Base-by-base conservation (phyloP, 2,113 vertebrate species). In the Clarias magur region DNA sequence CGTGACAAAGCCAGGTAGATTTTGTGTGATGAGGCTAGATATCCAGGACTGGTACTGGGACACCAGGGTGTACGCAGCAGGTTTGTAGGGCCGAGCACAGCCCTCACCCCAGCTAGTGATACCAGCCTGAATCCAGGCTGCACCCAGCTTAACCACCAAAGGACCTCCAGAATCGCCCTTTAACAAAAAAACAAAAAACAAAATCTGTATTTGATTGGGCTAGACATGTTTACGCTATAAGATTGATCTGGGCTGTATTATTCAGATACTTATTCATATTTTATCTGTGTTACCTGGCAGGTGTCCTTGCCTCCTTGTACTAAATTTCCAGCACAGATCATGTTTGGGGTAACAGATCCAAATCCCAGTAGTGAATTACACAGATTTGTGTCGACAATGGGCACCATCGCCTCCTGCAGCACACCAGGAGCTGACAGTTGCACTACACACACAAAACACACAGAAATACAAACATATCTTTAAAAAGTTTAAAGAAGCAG, bases 91-190 rank as follows among this genome's bases (percentile, higher is more conserved):
- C 34, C 42, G 4, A 7, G 42, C 42, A 42, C 42, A 42, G 42
- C 42, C 42, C 42, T 42, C 42, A 42, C 42, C 42, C 42, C 42
- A 42, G 6, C 42, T 42, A 3, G 42, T 42, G 42, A 42, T 42
- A 42, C 42, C 42, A 7, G 42, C 42, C 42, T 42, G 42, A 42
- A 42, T 42, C 89, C 89, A 89, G 70, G 75, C 42, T 72, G 72
- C 4, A 75, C 86, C 81, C 54, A 57, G n/a, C 65, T 59, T 82
- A 70, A 3, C 57, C 73, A 89, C 89, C 86, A 89, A 17, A 8
- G 89, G 86, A 30, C 89, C 89, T 7, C 89, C 89, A 65, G 86
- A 86, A 25, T 89, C 89, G 0, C 80, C 84, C 86, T 89, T 59
- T 4, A 42, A 0, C 4, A 68, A 67, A 25, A 84, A 15, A 59